These are phyloP conservation scores for Scaptomyza tumidula DNA, from an alignment of 2,888 invertebrate species.

Conservation along the genomic window DNA sequence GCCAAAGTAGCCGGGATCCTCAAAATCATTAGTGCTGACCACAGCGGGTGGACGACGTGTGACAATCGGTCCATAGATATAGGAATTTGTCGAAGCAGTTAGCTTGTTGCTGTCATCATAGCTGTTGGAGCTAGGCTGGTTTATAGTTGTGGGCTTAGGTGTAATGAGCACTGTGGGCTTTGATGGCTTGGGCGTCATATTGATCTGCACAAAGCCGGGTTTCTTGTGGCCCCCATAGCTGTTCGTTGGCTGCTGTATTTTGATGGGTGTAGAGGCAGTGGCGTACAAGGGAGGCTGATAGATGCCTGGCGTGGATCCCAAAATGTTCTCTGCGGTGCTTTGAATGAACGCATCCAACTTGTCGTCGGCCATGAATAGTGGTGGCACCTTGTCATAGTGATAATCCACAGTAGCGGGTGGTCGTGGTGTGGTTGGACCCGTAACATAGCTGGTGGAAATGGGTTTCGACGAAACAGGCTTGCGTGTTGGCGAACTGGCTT, in stretches of 20 bases:
- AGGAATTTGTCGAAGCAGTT: slow-evolving; percentile 83
- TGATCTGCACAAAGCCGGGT: slow-evolving; percentile 82
- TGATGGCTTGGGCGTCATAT: slow-evolving; percentile 86
- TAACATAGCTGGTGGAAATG: slow-evolving; percentile 85
- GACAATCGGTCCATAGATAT: slow-evolving; percentile 81
- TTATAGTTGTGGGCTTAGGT: slow-evolving; percentile 87
- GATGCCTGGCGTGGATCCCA: slow-evolving; percentile 60
- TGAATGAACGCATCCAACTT: slow-evolving; percentile 81
- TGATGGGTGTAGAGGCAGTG: slow-evolving; percentile 81
- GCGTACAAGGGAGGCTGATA: slow-evolving; percentile 72
- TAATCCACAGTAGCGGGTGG: slow-evolving; percentile 84
- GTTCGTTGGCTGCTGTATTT: slow-evolving; percentile 74
- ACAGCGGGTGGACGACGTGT: slow-evolving; percentile 75
- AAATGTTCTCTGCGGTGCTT: slow-evolving; percentile 74
- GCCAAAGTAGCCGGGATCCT: slow-evolving; percentile 84
- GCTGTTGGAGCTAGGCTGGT: slow-evolving; percentile 70
- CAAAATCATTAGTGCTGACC: slow-evolving; percentile 83
- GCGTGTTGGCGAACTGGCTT: slow-evolving; percentile 63
- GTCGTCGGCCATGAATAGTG: slow-evolving; percentile 78
- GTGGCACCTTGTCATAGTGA: slow-evolving; percentile 73
- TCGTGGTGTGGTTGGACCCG: slow-evolving; percentile 85
- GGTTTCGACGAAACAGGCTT: slow-evolving; percentile 76
- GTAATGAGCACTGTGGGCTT: slow-evolving; percentile 86
- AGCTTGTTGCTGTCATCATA: slow-evolving; percentile 50
- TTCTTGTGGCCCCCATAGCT: slow-evolving; percentile 68